These are phyloP conservation scores for Glareola pratincola DNA, from an alignment of 2,113 vertebrate species.

Conservation along the genomic window DNA sequence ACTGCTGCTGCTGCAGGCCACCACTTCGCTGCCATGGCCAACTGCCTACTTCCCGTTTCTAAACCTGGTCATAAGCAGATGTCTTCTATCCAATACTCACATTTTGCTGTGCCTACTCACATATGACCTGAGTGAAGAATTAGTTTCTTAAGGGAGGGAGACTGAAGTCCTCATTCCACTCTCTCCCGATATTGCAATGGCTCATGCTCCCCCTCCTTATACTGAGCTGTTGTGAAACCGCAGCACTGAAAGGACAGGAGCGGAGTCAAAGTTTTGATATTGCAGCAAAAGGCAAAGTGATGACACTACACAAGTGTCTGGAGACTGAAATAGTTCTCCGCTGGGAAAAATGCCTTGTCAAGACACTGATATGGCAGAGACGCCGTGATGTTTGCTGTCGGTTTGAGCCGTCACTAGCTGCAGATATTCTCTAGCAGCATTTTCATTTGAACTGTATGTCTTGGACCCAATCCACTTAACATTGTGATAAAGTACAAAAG, in stretches of 20 bases:
- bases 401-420: background rate
- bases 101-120: background rate
- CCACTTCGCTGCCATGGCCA: background rate
- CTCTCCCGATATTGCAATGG: fast-evolving
- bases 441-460: background rate
- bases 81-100: background rate
- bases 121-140: fast-evolving
- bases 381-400: fast-evolving
- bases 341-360: background rate
- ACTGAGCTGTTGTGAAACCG: background rate
- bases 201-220: background rate
- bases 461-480: background rate
- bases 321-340: background rate
- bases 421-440: background rate
- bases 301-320: background rate
- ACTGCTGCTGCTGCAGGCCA: background rate
- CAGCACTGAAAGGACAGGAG: background rate
- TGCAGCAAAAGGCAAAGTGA: background rate
- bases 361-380: background rate
- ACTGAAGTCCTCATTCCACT: background rate
- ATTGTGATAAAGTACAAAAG: background rate
- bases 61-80: background rate
- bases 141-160: background rate
- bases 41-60: background rate
- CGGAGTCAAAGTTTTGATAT: background rate